Evolutionary conservation across 2,797 vertebrate genomes (phyloP).

Genomic region (Cheirogaleus major): DNA sequence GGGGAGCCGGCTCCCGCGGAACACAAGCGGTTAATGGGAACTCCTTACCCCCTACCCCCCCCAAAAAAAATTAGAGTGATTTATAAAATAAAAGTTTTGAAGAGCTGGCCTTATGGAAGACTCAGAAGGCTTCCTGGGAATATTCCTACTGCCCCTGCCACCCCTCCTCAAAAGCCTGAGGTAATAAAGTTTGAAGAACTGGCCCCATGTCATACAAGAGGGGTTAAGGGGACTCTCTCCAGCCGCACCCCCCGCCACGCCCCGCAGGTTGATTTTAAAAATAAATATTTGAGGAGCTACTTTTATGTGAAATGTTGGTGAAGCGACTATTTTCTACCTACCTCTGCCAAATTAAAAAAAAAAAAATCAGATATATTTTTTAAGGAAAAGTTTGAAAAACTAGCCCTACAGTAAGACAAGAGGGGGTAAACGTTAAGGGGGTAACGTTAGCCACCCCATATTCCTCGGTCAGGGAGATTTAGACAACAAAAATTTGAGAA

Average conservation of each 20-base stretch:
- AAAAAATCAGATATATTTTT: neutral
- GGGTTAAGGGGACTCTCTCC: neutral
- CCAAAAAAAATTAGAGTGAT: neutral
- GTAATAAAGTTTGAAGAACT: neutral
- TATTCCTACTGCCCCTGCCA: neutral
- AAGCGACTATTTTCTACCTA: neutral
- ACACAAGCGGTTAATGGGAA: constrained; percentile 70
- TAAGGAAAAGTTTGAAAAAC: constrained; percentile 31
- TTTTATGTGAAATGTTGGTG: constrained; percentile 2
- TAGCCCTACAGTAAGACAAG: neutral
- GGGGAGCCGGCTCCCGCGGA: constrained; percentile 35
- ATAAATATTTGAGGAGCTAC: constrained; percentile 36
- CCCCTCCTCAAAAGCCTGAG: neutral
- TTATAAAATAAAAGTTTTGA: constrained; percentile 62
- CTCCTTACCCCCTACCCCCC: neutral
- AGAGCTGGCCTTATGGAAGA: neutral
- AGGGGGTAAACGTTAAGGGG: neutral
- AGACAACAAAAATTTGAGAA: constrained; percentile 22
- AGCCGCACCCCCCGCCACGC: too few relatives aligned
- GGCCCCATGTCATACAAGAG: neutral
- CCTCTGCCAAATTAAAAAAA: neutral
- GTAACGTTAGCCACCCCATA: neutral
- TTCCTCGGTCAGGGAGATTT: neutral
- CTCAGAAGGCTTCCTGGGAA: neutral
- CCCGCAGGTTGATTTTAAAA: constrained; percentile 17